Percentiles rank a stretch among this genome's conserved stretches.
phyloP scores from a whole-genome alignment of 2,888 invertebrate genomes.

The Parnassius orleans region DNA sequence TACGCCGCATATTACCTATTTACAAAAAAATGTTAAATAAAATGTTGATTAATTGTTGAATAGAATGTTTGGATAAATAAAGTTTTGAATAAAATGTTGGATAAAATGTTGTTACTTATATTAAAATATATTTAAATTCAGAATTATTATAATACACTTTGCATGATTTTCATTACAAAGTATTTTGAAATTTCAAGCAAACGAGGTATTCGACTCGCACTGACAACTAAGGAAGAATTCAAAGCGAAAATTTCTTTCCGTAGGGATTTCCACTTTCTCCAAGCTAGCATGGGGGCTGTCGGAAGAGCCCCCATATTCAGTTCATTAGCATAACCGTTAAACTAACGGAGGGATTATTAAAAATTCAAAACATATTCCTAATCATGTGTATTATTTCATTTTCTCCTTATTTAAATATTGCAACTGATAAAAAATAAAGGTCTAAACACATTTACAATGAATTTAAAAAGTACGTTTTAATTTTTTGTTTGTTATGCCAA shows the following conservation, averaged over 20 bases:
- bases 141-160: background rate
- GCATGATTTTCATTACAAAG: background rate
- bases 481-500: too few relatives aligned
- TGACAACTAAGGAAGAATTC: constrained; percentile 16
- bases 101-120: background rate
- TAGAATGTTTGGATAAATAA: too few relatives aligned
- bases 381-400: constrained; percentile 7
- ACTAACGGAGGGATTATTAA: constrained; percentile 45
- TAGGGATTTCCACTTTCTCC: constrained; percentile 24
- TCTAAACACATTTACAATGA: background rate
- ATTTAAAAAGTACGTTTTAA: too few relatives aligned
- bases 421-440: constrained; percentile 7
- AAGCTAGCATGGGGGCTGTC: constrained; percentile 31
- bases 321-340: constrained; percentile 51
- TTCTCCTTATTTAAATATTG: constrained; percentile 17
- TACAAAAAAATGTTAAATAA: too few relatives aligned
- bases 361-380: constrained; percentile 42
- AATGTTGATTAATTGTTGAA: too few relatives aligned
- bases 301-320: constrained; percentile 49
- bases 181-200: background rate
- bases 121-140: background rate
- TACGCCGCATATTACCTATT: too few relatives aligned
- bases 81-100: background rate
- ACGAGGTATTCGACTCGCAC: background rate
- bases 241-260: constrained; percentile 10